These are phyloP conservation scores for Anarsia innoxiella DNA, from an alignment of 2,888 invertebrate species.

Conservation along the genomic window DNA sequence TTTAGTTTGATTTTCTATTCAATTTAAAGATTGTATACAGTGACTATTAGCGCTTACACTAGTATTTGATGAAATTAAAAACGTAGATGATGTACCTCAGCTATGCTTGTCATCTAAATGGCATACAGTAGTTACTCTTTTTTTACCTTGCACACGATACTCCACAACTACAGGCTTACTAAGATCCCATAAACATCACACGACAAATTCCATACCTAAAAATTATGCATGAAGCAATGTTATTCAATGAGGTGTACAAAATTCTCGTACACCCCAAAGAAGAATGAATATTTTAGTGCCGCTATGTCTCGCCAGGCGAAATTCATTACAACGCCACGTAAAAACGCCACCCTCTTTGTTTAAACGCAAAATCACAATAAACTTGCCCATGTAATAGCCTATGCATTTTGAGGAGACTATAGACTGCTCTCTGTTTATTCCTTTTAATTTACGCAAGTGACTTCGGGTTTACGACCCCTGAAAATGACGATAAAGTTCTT, in stretches of 20 bases:
- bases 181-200: conserved; percentile 14
- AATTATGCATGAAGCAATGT: conserved; percentile 71
- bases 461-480: conserved; percentile 1
- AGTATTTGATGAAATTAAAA: no score
- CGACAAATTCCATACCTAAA: conserved; percentile 44
- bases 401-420: conserved; percentile 55
- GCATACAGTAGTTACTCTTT: no score
- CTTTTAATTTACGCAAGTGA: conserved; percentile 16
- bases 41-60: no score
- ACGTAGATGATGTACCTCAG: no score
- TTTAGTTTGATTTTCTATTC: no score
- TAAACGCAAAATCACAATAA: conserved; percentile 72
- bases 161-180: no score
- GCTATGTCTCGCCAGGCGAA: conserved; percentile 47
- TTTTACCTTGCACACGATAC: no score
- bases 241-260: conserved; percentile 65
- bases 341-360: conserved; percentile 64
- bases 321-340: conserved; percentile 60
- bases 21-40: no score
- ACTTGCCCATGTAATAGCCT: conserved; percentile 58
- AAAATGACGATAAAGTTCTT: no score
- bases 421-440: conserved; percentile 36
- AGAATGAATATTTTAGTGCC: conserved; percentile 59
- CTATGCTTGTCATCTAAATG: no score
- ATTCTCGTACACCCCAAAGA: conserved; percentile 43